These are phyloP conservation scores for Chaetodon trifasciatus DNA, from an alignment of 2,797 vertebrate genomes.

Conservation along the genomic window DNA sequence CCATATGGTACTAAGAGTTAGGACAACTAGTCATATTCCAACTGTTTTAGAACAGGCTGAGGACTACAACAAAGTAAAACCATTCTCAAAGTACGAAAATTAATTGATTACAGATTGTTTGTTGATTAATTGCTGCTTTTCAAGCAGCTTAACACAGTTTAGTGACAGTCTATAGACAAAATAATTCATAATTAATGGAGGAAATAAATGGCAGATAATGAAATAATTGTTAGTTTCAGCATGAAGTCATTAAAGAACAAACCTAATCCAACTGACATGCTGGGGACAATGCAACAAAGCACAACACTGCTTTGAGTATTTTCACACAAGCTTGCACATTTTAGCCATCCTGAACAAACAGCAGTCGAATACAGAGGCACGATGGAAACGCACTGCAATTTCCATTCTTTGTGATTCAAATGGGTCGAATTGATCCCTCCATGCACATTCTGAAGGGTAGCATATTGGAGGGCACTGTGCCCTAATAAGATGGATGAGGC, in stretches of 20 bases:
- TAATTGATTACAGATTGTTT: not conserved
- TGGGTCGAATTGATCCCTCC: slow-evolving; percentile 54
- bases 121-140: too few relatives aligned
- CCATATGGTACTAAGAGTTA: not conserved
- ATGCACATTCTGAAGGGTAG: slow-evolving; percentile 45
- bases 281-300: not conserved
- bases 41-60: not conserved
- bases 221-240: not conserved
- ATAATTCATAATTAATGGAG: too few relatives aligned
- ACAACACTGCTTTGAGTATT: not conserved
- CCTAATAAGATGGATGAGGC: slow-evolving; percentile 67
- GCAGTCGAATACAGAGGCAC: not conserved
- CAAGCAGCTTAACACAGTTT: not conserved
- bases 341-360: not conserved
- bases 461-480: slow-evolving; percentile 59
- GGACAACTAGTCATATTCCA: not conserved
- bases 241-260: not conserved
- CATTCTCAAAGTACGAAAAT: not conserved
- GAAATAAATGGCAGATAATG: not conserved
- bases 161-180: not conserved
- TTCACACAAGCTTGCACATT: not conserved
- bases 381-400: slow-evolving; percentile 5
- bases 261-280: not conserved
- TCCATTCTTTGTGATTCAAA: slow-evolving; percentile 62
- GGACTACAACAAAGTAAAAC: not conserved